Evolutionary conservation across 2,888 invertebrate species (phyloP).

Genomic region (Antheraea yamamai): DNA sequence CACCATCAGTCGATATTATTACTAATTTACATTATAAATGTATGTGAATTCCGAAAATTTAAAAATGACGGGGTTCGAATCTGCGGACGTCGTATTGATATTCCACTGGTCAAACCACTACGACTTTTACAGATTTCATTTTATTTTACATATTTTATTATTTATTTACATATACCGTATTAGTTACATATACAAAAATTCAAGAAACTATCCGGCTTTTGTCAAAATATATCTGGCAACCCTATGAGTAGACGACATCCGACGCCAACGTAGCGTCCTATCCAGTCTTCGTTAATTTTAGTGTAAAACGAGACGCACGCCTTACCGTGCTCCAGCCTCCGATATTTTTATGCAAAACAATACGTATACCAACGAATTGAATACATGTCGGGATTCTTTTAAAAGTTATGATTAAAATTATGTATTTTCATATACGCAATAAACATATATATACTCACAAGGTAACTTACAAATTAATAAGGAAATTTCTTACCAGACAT

Average conservation of each 20-base stretch:
- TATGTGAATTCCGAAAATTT: too few species aligned
- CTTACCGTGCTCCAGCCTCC: slow-evolving; percentile 25
- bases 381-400: slow-evolving; percentile 18
- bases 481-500: not conserved
- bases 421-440: not conserved
- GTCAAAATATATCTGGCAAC: slow-evolving; percentile 24
- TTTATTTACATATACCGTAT: not conserved
- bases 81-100: too few species aligned
- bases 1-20: too few species aligned
- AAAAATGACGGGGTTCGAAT: too few species aligned
- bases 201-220: not conserved
- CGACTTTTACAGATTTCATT: too few species aligned
- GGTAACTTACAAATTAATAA: not conserved
- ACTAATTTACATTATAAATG: too few species aligned
- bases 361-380: slow-evolving; percentile 28
- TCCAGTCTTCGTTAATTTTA: slow-evolving; percentile 48
- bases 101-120: too few species aligned
- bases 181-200: not conserved
- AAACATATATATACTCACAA: not conserved
- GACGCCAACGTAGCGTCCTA: slow-evolving; percentile 28
- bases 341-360: slow-evolving; percentile 33
- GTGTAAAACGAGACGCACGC: slow-evolving; percentile 39
- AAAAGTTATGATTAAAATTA: slow-evolving; percentile 19
- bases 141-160: too few species aligned
- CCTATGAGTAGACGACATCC: slow-evolving; percentile 34